These are phyloP conservation scores for Apamea anceps DNA, from an alignment of 2,888 invertebrate genomes.

Conservation along the genomic window DNA sequence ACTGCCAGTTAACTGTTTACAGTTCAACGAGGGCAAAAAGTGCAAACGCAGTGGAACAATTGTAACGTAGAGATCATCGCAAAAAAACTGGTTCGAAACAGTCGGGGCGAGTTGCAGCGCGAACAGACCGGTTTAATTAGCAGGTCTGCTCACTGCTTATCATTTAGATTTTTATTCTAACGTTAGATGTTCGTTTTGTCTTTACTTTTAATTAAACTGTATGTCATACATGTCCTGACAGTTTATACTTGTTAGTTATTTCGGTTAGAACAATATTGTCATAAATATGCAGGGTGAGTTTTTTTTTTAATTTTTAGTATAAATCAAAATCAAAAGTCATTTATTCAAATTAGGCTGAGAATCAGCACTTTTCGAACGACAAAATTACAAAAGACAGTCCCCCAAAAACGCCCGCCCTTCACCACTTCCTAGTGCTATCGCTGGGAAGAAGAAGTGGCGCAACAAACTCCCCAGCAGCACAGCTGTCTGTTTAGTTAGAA, in stretches of 20 bases:
- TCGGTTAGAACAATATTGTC: too few species aligned
- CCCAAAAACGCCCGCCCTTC: too few species aligned
- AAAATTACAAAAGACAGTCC: too few species aligned
- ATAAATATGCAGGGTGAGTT: neutral
- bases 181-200: neutral
- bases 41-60: conserved; percentile 25
- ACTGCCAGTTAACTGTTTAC: conserved; percentile 40
- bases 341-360: too few species aligned
- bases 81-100: conserved; percentile 25
- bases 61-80: neutral
- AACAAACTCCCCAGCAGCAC: too few species aligned
- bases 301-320: too few species aligned
- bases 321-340: too few species aligned
- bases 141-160: conserved; percentile 1
- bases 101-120: conserved; percentile 21
- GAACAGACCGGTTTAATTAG: conserved; percentile 41
- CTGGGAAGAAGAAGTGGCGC: too few species aligned
- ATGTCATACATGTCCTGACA: neutral
- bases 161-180: conserved; percentile 31
- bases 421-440: too few species aligned
- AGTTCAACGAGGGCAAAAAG: conserved; percentile 39
- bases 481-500: too few species aligned
- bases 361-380: too few species aligned
- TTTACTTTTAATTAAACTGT: neutral
- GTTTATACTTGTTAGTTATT: neutral